Evolutionary conservation across 2,888 invertebrate species (phyloP), one percentile per base, ranked within the genome.

Genomic region (Parnassius orleans): DNA sequence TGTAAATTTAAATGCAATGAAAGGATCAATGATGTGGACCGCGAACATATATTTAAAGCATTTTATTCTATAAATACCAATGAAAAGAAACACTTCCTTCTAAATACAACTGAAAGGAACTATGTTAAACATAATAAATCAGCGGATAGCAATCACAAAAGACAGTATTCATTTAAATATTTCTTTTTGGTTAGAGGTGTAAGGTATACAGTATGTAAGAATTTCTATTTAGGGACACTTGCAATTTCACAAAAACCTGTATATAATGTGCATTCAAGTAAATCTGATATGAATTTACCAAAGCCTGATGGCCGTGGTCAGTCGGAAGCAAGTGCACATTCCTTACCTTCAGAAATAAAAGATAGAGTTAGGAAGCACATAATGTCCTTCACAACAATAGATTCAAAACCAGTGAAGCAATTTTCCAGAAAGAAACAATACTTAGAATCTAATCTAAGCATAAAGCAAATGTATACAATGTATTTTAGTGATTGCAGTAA

Each of bases 161-260:
- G 90, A 50, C 83, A 81, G 64, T 87, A 84, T 72, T 81, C 84
- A 0, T 91, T 86, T 54, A 90, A 86, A 72, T 91, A 90, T 74
- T 90, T 85, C 72, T 91, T 91, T 56, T 59, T 81, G 55, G 77
- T 90, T 0, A 73, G 87, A 69, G 82, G 83, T 10, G 78, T 84
- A 1, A 76, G 80, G 42, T 79, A 86, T 69, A 81, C 78, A 0
- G 90, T 91, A 0, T 91, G 90, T 68, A 91, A 91, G 69, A 85
- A 87, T 67, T 91, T 90, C 65, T 91, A 89, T 66, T 81, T 91
- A 71, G 90, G 90, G 1, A 91, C 90, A 0, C 62, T 91, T 69
- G 83, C 87, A 10, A 90, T 91, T 76, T 91, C 90, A 0, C 90
- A 90, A 62, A 89, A 89, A 64, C 90, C 89, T 2, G 83, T 90